A percentile compares a stretch with the other conserved stretches of the same genome.
These are phyloP conservation scores for Oreochromis niloticus DNA, from an alignment of 2,113 vertebrate genomes.

Conservation along the genomic window DNA sequence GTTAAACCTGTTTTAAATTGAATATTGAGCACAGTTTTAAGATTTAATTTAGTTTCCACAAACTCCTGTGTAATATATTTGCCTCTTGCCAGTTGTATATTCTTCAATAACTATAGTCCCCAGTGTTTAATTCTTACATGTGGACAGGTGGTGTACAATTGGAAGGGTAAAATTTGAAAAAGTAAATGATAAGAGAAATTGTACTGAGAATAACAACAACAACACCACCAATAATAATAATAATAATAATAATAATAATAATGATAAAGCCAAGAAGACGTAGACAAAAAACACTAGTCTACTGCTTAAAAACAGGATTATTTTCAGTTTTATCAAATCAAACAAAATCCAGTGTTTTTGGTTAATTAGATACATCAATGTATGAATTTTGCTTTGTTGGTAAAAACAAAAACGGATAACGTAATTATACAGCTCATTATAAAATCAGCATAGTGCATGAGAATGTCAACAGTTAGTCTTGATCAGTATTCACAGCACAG, in stretches of 20 bases:
- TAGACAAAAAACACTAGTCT: not conserved
- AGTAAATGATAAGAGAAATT: not conserved
- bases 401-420: constrained; percentile 10
- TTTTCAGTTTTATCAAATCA: not conserved
- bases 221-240: not conserved
- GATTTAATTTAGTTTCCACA: not conserved
- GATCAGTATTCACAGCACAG: constrained; percentile 52
- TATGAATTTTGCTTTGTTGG: not conserved
- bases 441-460: constrained; percentile 11
- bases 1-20: not conserved
- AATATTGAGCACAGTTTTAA: not conserved
- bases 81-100: not conserved
- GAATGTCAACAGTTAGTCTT: constrained; percentile 50
- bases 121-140: not conserved
- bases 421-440: constrained; percentile 50
- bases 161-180: not conserved
- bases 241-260: not conserved
- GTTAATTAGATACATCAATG: not conserved
- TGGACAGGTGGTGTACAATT: not conserved
- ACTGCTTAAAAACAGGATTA: not conserved
- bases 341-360: not conserved
- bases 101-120: not conserved
- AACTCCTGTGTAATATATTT: not conserved
- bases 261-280: not conserved
- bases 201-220: not conserved